Conservation (phyloP, 2,797 vertebrate genomes). For the Cyclopterus lumpus region DNA sequence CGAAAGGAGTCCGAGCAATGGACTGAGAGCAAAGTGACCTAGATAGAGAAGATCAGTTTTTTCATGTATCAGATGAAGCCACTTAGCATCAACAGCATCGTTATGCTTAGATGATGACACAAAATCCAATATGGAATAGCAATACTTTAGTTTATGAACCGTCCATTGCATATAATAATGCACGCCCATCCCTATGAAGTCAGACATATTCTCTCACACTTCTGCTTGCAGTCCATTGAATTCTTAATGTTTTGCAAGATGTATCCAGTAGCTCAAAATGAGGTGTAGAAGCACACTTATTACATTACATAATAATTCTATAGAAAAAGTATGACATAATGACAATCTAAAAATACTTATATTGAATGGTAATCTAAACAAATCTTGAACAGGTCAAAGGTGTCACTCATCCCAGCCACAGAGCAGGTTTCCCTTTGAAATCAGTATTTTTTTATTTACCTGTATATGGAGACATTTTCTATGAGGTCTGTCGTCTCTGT, state of each 20-base stretch:
- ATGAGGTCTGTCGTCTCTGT: slow-evolving; percentile 88
- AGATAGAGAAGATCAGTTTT: slow-evolving; percentile 21
- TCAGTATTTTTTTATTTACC: slow-evolving; percentile 73
- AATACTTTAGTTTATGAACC: neutral
- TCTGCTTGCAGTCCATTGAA: neutral
- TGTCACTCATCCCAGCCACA: neutral
- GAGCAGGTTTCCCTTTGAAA: neutral
- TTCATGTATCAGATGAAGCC: neutral
- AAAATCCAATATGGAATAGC: neutral
- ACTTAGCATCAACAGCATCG: neutral
- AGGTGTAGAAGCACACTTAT: neutral
- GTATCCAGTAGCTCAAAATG: neutral
- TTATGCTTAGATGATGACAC: neutral
- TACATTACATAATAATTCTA: neutral
- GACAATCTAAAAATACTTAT: neutral
- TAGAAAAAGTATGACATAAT: neutral
- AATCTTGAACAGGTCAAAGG: neutral
- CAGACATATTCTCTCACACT: neutral
- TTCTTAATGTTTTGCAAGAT: neutral
- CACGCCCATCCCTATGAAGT: neutral
- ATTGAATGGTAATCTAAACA: neutral
- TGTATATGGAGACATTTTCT: slow-evolving; percentile 93
- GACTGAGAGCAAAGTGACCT: slow-evolving; percentile 34
- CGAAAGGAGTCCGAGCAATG: slow-evolving; percentile 12
- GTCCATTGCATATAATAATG: neutral